Percentiles rank a stretch among this genome's conserved stretches.
phyloP scores from a whole-genome alignment of 2,797 vertebrate genomes.

The Acipenser oxyrinchus region DNA sequence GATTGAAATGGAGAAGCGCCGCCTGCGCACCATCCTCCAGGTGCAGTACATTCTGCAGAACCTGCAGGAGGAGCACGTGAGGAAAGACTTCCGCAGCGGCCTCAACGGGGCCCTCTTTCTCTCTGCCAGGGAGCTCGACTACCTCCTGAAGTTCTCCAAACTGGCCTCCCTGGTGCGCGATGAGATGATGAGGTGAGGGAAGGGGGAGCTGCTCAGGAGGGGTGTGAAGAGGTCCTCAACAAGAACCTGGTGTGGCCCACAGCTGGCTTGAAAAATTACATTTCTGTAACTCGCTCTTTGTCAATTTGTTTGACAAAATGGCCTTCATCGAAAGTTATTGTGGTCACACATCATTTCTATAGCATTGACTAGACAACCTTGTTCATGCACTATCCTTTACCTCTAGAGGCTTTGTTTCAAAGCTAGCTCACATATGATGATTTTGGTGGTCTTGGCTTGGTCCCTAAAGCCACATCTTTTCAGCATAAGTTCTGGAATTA shows the following conservation, averaged over 20 bases:
- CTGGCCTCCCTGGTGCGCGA: conserved; percentile 70
- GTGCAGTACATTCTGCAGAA: conserved; percentile 77
- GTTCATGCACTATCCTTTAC: no score
- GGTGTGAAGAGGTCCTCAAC: no score
- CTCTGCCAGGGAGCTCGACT: conserved; percentile 66
- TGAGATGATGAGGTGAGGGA: conserved; percentile 60
- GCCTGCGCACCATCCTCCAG: conserved; percentile 73
- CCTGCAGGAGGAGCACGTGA: conserved; percentile 72
- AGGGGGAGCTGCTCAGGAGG: background rate
- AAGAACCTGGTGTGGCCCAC: no score
- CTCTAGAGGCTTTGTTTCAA: no score
- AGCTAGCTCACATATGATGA: background rate
- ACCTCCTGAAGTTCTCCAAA: conserved; percentile 70
- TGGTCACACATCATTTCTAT: no score
- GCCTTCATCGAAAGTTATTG: no score
- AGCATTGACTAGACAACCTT: no score
- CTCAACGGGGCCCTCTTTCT: conserved; percentile 67
- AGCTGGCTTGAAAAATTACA: no score
- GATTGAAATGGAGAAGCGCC: conserved; percentile 69
- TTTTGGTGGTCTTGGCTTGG: background rate
- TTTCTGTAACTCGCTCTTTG: no score
- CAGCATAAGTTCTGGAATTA: no score
- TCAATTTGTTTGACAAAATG: no score
- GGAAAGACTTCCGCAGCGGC: conserved; percentile 68
- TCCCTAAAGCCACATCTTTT: no score